Evolutionary conservation across 2,113 vertebrate species (phyloP).

Genomic region (Motacilla alba): DNA sequence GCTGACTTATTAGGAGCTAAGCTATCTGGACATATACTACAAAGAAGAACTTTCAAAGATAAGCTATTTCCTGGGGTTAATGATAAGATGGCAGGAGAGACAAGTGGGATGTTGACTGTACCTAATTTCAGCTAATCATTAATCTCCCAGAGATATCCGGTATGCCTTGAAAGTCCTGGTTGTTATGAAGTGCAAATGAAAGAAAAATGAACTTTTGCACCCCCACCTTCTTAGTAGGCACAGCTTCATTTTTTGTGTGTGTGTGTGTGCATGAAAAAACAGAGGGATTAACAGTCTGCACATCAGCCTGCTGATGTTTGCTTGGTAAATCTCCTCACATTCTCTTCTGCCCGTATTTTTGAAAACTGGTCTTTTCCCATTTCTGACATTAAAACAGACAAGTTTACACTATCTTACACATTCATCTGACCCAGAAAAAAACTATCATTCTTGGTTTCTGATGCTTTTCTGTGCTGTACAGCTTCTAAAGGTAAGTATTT

Average conservation of each 20-base stretch:
- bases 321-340: not conserved
- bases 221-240: not conserved
- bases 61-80: conserved; percentile 41
- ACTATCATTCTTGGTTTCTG: not conserved
- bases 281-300: not conserved
- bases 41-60: conserved; percentile 42
- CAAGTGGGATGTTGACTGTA: conserved; percentile 47
- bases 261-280: not conserved
- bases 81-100: conserved; percentile 39
- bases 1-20: conserved; percentile 40
- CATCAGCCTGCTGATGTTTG: not conserved
- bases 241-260: not conserved
- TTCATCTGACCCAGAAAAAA: not conserved
- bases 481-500: not conserved
- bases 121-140: conserved; percentile 53
- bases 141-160: conserved; percentile 39
- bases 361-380: not conserved
- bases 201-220: conserved; percentile 27
- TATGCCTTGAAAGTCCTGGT: not conserved
- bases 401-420: not conserved
- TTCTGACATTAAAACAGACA: not conserved
- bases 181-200: conserved; percentile 51
- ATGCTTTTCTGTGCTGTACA: not conserved
- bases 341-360: not conserved
- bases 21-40: conserved; percentile 21